Evolutionary conservation across 2,797 vertebrate genomes (phyloP).

Genomic region (Rhynchonycteris naso): DNA sequence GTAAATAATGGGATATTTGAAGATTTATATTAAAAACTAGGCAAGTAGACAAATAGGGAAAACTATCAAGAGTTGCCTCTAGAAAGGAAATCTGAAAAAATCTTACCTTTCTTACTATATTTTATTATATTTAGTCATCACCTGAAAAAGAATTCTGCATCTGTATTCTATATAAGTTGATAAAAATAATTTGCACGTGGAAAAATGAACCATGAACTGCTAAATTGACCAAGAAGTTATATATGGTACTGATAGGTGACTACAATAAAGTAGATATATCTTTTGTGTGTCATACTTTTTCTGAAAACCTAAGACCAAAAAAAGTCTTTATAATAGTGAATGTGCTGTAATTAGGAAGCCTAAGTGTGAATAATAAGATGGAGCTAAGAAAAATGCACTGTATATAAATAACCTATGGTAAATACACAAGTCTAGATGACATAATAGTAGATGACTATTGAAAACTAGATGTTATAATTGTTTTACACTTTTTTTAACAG

Average conservation of each 20-base stretch:
- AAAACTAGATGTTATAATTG: constrained; percentile 3
- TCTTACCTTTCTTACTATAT: not conserved
- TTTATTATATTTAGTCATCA: not conserved
- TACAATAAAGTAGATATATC: not conserved
- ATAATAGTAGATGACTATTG: not conserved
- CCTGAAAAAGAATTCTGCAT: not conserved
- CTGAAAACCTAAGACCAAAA: not conserved
- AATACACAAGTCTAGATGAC: not conserved
- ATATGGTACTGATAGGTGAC: not conserved
- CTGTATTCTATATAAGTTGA: not conserved
- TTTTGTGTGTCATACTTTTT: not conserved
- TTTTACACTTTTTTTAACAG: not conserved
- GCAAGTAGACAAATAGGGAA: not conserved
- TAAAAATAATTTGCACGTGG: not conserved
- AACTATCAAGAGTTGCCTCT: not conserved
- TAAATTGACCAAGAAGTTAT: not conserved
- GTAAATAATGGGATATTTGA: not conserved
- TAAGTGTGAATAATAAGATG: not conserved
- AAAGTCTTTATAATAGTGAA: not conserved
- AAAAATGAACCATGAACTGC: not conserved
- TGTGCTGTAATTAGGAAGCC: not conserved
- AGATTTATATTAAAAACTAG: not conserved
- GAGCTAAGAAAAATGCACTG: not conserved
- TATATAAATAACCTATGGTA: not conserved
- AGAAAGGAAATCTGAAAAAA: not conserved